Evolutionary conservation across 1,140 invertebrate species (phyloP).

Genomic region (Zaprionus lachaisei): DNA sequence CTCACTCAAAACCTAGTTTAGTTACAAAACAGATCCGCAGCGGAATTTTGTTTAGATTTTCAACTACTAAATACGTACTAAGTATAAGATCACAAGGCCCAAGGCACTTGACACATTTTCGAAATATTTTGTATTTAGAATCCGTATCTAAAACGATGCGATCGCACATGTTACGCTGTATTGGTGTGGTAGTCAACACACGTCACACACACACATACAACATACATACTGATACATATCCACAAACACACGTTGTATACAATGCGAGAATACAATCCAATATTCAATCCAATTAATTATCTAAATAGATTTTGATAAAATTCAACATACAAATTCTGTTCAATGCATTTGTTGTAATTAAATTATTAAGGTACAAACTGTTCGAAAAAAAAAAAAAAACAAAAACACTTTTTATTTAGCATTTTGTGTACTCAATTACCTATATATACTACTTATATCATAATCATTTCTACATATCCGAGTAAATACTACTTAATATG

Average conservation of each 20-base stretch:
- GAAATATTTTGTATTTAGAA: slow-evolving; percentile 50
- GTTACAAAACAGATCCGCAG: slow-evolving; percentile 16
- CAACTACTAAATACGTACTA: slow-evolving; percentile 4
- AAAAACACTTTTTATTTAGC: slow-evolving; percentile 52
- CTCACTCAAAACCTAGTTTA: slow-evolving; percentile 26
- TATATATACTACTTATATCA: slow-evolving; percentile 29
- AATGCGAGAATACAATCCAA: neutral
- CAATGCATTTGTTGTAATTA: slow-evolving; percentile 64
- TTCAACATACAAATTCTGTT: slow-evolving; percentile 37
- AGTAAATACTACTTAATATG: slow-evolving; percentile 44
- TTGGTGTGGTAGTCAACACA: slow-evolving; percentile 59
- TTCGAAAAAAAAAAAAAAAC: slow-evolving; percentile 36
- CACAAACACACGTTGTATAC: slow-evolving; percentile 17
- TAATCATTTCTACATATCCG: slow-evolving; percentile 39
- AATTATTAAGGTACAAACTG: slow-evolving; percentile 45
- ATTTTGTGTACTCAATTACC: slow-evolving; percentile 45
- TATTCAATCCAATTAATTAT: slow-evolving; percentile 13
- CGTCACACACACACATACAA: slow-evolving; percentile 32
- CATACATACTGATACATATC: neutral
- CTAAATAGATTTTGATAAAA: slow-evolving; percentile 35
- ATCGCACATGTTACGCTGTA: slow-evolving; percentile 58
- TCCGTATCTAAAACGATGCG: slow-evolving; percentile 32
- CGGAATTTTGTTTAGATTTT: slow-evolving; percentile 32
- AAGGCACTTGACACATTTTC: slow-evolving; percentile 38
- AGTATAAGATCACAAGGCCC: slow-evolving; percentile 11